A percentile compares a stretch with the other conserved stretches of the same genome.
phyloP scores from a whole-genome alignment of 2,888 invertebrate genomes.

The Loripinus fragilis region DNA sequence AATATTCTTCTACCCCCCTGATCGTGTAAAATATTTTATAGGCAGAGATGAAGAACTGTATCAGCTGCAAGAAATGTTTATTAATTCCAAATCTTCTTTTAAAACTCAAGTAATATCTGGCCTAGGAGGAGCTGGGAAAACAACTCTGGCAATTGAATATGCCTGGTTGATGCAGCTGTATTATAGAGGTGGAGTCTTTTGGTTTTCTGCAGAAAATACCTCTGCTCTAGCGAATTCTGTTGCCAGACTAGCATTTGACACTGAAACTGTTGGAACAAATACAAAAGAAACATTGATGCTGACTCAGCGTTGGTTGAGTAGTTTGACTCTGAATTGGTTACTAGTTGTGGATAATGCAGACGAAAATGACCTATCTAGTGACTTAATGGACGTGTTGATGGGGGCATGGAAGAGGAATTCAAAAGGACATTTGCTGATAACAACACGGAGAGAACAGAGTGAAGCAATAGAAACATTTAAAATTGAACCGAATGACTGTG shows the following conservation, averaged over 20 bases:
- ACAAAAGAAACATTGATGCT: conserved; percentile 23
- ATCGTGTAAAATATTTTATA: conserved; percentile 26
- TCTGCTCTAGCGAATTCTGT: conserved; percentile 36
- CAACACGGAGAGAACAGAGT: conserved; percentile 35
- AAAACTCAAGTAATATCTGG: conserved; percentile 37
- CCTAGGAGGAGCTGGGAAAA: conserved; percentile 50
- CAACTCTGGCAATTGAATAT: conserved; percentile 45
- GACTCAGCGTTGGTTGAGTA: conserved; percentile 34
- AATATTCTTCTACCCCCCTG: conserved; percentile 37
- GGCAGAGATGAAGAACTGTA: conserved; percentile 26
- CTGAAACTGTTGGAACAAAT: conserved; percentile 23
- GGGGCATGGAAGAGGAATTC: conserved; percentile 32
- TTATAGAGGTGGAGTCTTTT: conserved; percentile 48
- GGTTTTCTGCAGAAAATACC: conserved; percentile 43
- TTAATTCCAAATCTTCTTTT: no score
- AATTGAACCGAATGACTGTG: conserved; percentile 10
- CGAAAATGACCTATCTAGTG: conserved; percentile 24
- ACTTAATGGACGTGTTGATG: conserved; percentile 29
- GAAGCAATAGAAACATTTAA: conserved; percentile 32
- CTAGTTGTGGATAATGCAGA: conserved; percentile 50
- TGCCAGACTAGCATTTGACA: conserved; percentile 22
- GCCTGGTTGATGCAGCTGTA: conserved; percentile 33
- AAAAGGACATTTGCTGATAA: conserved; percentile 36
- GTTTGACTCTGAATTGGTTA: conserved; percentile 27
- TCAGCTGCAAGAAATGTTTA: background rate